Conservation (phyloP, 2,888 invertebrate species). For the Pyrrhosoma nymphula region DNA sequence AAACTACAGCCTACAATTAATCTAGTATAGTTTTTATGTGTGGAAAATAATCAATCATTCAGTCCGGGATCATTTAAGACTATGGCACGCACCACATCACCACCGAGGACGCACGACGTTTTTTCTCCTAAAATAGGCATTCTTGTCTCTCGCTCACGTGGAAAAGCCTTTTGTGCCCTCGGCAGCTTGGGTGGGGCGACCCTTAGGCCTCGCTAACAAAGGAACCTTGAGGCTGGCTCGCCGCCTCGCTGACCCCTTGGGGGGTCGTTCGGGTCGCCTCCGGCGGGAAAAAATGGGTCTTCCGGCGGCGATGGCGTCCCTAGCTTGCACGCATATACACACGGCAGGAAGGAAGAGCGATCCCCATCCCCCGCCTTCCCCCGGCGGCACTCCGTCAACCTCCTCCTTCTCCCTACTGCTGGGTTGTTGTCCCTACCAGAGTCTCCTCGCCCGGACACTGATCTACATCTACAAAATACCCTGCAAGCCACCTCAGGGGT, state of each 20-base stretch:
- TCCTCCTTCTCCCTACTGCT: no score
- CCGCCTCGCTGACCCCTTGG: not conserved
- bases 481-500: no score
- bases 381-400: not conserved
- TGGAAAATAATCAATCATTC: no score
- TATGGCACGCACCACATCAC: no score
- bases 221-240: not conserved
- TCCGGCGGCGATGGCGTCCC: not conserved
- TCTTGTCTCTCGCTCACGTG: not conserved
- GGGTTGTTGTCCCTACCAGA: no score
- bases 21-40: no score
- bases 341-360: not conserved
- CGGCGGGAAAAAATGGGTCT: not conserved
- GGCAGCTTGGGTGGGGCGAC: not conserved
- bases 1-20: no score
- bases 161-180: not conserved
- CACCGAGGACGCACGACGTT: no score
- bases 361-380: not conserved
- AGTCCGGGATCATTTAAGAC: no score
- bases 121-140: no score
- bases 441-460: no score
- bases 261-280: not conserved
- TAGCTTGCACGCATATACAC: not conserved
- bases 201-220: not conserved
- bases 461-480: no score